A percentile compares a stretch with the other conserved stretches of the same genome.
Evolutionary conservation across 2,113 vertebrate species (phyloP).

Genomic region (Amia ocellicauda): DNA sequence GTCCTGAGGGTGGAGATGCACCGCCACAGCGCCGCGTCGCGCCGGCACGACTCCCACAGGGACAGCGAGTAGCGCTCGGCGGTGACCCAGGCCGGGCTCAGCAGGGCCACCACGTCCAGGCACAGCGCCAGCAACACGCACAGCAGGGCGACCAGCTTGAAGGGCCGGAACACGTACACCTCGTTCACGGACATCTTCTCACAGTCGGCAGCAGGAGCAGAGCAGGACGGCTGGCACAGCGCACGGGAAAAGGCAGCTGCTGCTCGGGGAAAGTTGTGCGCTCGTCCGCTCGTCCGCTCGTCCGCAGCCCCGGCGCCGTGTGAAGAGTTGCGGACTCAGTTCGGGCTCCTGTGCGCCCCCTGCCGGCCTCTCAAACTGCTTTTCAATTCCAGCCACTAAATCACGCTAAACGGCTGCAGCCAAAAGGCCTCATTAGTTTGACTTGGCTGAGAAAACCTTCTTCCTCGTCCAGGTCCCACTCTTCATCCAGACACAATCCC

Average conservation of each 20-base stretch:
- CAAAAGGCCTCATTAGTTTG: too few relatives aligned
- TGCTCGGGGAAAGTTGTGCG: slow-evolving; percentile 22
- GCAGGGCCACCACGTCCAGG: slow-evolving; percentile 67
- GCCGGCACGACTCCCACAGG: slow-evolving; percentile 70
- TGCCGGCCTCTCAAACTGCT: not conserved
- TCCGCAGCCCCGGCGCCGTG: too few relatives aligned
- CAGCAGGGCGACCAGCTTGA: slow-evolving; percentile 71
- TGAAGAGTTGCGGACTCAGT: not conserved
- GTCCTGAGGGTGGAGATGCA: slow-evolving; percentile 67
- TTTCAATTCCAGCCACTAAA: too few relatives aligned
- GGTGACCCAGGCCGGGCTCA: slow-evolving; percentile 77
- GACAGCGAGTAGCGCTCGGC: slow-evolving; percentile 71
- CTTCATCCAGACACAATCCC: too few relatives aligned
- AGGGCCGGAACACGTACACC: slow-evolving; percentile 63
- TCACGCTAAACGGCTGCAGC: too few relatives aligned
- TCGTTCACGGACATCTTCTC: slow-evolving; percentile 65
- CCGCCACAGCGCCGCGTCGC: slow-evolving; percentile 51
- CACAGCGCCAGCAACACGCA: slow-evolving; percentile 70
- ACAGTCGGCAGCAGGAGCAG: slow-evolving; percentile 2
- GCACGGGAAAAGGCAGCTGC: too few relatives aligned
- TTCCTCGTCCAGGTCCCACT: too few relatives aligned
- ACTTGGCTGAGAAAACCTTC: too few relatives aligned
- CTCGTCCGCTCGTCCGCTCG: too few relatives aligned
- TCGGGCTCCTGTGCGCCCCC: slow-evolving; percentile 16
- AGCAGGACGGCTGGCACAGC: too few relatives aligned